Evolutionary conservation across 2,797 vertebrate genomes (phyloP), one percentile per base, ranked within the genome.

Genomic region (Martes flavigula): DNA sequence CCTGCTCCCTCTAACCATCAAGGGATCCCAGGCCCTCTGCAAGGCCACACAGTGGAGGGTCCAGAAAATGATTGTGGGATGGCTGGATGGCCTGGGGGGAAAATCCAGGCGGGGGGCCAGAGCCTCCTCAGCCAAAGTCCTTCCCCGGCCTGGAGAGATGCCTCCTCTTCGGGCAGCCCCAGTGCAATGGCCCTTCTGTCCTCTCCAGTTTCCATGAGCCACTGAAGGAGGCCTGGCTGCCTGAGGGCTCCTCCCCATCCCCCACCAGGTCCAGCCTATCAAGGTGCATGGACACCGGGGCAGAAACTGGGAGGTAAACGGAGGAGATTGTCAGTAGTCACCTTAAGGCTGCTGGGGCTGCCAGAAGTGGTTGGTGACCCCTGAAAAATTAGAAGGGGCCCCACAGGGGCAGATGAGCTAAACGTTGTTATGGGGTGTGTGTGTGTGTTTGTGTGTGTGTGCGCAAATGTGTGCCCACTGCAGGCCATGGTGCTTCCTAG

Each of bases 361-460:
- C n/a, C 66, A 48, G 46, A 20, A 35, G 64, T 68, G 4, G 11
- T 2, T 27, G 25, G 78, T 30, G 32, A 87, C 40, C n/a, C 18
- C 14, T 75, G 70, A 32, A 79, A 90, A 46, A 25, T 77, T 17
- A 79, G n/a, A 60, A 92, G 56, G n/a, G 27, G 25, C 56, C 10
- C 14, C 1, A 1, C 10, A 17, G 27, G 14, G 25, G 40, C 46
- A 68, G 43, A 54, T 18, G 23, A 60, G 56, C 46, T 27, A 10
- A 4, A 56, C 30, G 23, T 25, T 46, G 32, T 20, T 30, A 18
- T 1, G 1, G 17, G 1, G 0, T 3, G 14, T 5, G 5, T 13
- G 7, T 51, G 1, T 7, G 14, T 6, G 6, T n/a, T 1, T 4
- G 14, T 3, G 8, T 9, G 35, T 20, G 1, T 1, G 4, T 3